phyloP scores from a whole-genome alignment of 2,113 vertebrate species.

The Myrmecobius fasciatus region DNA sequence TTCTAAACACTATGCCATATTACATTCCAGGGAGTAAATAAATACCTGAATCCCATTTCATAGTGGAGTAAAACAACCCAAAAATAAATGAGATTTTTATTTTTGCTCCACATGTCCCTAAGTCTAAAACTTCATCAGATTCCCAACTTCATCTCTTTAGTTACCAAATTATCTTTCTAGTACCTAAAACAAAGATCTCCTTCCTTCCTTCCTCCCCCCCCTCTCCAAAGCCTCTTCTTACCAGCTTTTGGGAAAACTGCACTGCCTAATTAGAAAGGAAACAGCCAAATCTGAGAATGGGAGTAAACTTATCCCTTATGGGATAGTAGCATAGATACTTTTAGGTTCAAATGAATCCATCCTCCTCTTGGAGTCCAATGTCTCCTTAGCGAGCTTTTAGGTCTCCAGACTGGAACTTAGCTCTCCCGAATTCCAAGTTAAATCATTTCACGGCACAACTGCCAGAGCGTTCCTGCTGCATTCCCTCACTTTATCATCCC shows the following conservation, averaged over 20 bases:
- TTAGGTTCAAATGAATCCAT: neutral
- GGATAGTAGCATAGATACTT: neutral
- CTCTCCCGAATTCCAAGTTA: neutral
- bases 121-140: neutral
- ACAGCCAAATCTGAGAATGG: neutral
- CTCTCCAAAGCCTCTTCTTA: neutral
- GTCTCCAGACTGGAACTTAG: neutral
- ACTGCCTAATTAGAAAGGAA: neutral
- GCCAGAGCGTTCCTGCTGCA: too few species aligned
- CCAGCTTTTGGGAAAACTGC: neutral
- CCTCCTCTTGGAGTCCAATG: neutral
- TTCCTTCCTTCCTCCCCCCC: neutral
- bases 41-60: neutral
- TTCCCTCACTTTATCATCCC: neutral
- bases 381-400: neutral
- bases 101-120: neutral
- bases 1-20: neutral
- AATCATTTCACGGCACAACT: neutral
- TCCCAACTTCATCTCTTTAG: neutral
- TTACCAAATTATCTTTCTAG: neutral
- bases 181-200: neutral
- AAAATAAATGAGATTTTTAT: neutral
- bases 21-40: neutral
- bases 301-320: neutral
- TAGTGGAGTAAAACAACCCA: neutral